These are phyloP conservation scores for Drosophila bipectinata DNA, from an alignment of 1,140 invertebrate species.

Conservation along the genomic window DNA sequence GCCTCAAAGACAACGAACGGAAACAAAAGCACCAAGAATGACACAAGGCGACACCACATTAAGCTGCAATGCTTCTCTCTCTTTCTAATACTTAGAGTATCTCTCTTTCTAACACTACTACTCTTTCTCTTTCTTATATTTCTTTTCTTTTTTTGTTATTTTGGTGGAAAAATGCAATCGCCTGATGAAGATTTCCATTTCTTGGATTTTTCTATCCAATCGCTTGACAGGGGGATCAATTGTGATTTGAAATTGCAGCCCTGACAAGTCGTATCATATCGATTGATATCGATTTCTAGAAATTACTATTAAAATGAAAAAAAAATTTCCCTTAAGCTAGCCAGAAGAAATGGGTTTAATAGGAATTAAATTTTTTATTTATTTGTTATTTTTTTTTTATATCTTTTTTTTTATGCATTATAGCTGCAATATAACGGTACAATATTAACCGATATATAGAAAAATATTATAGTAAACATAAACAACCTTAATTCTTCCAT, in stretches of 20 bases:
- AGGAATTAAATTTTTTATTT: too few relatives aligned
- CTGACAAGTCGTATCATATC: conserved; percentile 1
- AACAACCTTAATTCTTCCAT: too few relatives aligned
- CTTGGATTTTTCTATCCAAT: conserved; percentile 18
- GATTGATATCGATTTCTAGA: conserved; percentile 17
- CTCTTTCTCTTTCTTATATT: not conserved
- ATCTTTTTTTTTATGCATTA: too few relatives aligned
- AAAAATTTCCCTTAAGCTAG: too few relatives aligned
- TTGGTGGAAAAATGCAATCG: not conserved
- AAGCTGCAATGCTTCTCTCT: conserved; percentile 39
- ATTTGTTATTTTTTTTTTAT: too few relatives aligned
- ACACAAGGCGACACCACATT: conserved; percentile 24
- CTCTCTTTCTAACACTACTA: not conserved
- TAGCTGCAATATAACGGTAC: too few relatives aligned
- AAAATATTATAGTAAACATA: too few relatives aligned
- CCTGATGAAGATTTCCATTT: conserved; percentile 28
- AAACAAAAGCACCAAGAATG: conserved; percentile 23
- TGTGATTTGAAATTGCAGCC: conserved; percentile 6
- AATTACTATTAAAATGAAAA: too few relatives aligned
- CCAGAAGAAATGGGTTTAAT: too few relatives aligned
- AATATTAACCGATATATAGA: too few relatives aligned
- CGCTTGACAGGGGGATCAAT: conserved; percentile 26
- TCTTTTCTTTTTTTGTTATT: too few relatives aligned
- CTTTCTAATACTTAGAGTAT: not conserved
- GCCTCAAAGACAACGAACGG: conserved; percentile 11